Evolutionary conservation across 1,140 invertebrate species (phyloP).

Genomic region (Ips nitidus): DNA sequence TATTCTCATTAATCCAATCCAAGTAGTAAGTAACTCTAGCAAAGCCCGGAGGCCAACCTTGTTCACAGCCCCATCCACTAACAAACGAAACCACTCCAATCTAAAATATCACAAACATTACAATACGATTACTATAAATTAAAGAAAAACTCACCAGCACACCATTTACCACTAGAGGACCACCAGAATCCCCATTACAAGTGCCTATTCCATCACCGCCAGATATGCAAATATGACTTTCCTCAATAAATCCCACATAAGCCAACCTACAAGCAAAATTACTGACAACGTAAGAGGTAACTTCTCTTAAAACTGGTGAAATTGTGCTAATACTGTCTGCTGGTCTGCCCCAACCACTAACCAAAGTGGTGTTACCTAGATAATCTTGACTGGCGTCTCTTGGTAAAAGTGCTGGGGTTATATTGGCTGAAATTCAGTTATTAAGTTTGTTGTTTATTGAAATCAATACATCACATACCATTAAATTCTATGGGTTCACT

Average conservation of each 20-base stretch:
- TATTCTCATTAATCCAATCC: slow-evolving; percentile 20
- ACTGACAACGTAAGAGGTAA: slow-evolving; percentile 41
- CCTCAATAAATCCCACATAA: slow-evolving; percentile 38
- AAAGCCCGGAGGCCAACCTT: slow-evolving; percentile 55
- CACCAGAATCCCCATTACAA: slow-evolving; percentile 55
- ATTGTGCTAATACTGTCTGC: slow-evolving; percentile 48
- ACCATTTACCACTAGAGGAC: slow-evolving; percentile 50
- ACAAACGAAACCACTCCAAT: slow-evolving; percentile 60
- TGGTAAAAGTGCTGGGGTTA: too few relatives aligned
- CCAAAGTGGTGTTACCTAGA: slow-evolving; percentile 43
- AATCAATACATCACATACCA: too few relatives aligned
- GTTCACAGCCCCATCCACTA: slow-evolving; percentile 55
- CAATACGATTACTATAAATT: too few relatives aligned
- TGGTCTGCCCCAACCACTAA: slow-evolving; percentile 58
- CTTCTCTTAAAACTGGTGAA: slow-evolving; percentile 46
- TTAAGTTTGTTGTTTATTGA: too few relatives aligned
- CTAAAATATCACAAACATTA: slow-evolving; percentile 10
- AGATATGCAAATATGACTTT: slow-evolving; percentile 55
- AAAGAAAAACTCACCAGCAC: too few relatives aligned
- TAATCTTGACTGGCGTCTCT: slow-evolving; percentile 4
- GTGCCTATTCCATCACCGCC: slow-evolving; percentile 51
- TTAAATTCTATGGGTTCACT: too few relatives aligned
- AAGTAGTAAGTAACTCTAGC: slow-evolving; percentile 27
- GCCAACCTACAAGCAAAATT: slow-evolving; percentile 46
- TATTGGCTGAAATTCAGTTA: too few relatives aligned